Evolutionary conservation across 2,888 invertebrate genomes (phyloP).

Genomic region (Cetonia aurata): DNA sequence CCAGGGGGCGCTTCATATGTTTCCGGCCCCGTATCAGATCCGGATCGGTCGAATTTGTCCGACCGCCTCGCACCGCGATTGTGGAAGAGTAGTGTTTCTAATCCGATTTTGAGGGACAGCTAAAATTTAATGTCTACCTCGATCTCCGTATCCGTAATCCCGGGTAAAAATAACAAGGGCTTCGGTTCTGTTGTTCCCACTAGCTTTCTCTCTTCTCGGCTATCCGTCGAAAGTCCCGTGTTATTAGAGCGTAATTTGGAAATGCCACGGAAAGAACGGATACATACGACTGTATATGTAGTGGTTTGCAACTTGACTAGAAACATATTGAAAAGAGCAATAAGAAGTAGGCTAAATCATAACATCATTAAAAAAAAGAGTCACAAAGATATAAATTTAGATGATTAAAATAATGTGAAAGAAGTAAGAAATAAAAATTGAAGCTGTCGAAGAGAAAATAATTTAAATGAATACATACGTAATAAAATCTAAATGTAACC

Average conservation of each 20-base stretch:
- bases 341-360: too few relatives aligned
- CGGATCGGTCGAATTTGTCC: slow-evolving; percentile 23
- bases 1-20: slow-evolving; percentile 17
- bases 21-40: background rate
- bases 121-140: slow-evolving; percentile 60
- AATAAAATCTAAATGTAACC: too few relatives aligned
- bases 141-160: slow-evolving; percentile 55
- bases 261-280: too few relatives aligned
- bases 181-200: slow-evolving; percentile 25
- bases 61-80: slow-evolving; percentile 31
- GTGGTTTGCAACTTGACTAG: too few relatives aligned
- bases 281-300: too few relatives aligned
- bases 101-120: slow-evolving; percentile 53
- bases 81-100: slow-evolving; percentile 40
- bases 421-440: too few relatives aligned
- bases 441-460: too few relatives aligned
- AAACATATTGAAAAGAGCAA: too few relatives aligned
- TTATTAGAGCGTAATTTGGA: slow-evolving; percentile 29
- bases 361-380: too few relatives aligned
- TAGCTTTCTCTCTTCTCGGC: background rate
- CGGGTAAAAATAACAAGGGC: slow-evolving; percentile 59
- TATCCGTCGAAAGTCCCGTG: slow-evolving; percentile 24
- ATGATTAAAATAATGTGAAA: too few relatives aligned
- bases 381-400: too few relatives aligned
- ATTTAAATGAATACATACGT: too few relatives aligned